Evolutionary conservation across 2,113 vertebrate genomes (phyloP), one percentile per base, ranked within the genome.

Genomic region (Pollachius pollachius): DNA sequence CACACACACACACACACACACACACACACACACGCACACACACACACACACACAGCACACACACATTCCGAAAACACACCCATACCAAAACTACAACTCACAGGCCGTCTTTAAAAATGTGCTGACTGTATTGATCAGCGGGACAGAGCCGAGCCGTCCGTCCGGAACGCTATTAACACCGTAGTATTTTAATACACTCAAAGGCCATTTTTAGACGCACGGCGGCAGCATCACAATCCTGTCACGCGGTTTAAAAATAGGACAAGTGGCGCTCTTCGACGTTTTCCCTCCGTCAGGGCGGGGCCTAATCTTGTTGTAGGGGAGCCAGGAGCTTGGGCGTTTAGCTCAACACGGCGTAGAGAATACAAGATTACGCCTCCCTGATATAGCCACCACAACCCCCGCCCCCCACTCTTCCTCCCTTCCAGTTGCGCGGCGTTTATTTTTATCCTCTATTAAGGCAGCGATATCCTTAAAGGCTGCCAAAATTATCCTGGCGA

Each of bases 371-470:
- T 90, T 89, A 91, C 82, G 85, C 60, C 69, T 23, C 84, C 89
- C 90, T 81, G 82, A 91, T 90, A 89, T 89, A 87, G 86, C 83
- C 80, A 11, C 37, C 37, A 41, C 37, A 41, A 3, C 37, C 37
- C 37, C 37, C 6, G 1, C 37, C 37, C 37, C 37, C 11, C 37
- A 77, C 82, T 82, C 74, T 41, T 11, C 37, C 37, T 41, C 37
- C 37, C 37, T 41, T 41, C 37, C 37, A 41, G 37, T 41, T 41
- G 37, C 37, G 11, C 37, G 37, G 37, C 11, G 88, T 87, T 90
- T 90, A 89, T 91, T 90, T 90, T 87, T 90, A 89, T 90, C 86
- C 88, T 84, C 84, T 89, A 85, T 90, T 86, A 89, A 86, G 89
- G 84, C 88, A 88, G 88, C 81, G 85, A 90, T 89, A 88, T 91